A percentile compares a stretch with the other conserved stretches of the same genome.
These are phyloP conservation scores for Drosophila kanekoi DNA, from an alignment of 2,888 invertebrate species.

Conservation along the genomic window DNA sequence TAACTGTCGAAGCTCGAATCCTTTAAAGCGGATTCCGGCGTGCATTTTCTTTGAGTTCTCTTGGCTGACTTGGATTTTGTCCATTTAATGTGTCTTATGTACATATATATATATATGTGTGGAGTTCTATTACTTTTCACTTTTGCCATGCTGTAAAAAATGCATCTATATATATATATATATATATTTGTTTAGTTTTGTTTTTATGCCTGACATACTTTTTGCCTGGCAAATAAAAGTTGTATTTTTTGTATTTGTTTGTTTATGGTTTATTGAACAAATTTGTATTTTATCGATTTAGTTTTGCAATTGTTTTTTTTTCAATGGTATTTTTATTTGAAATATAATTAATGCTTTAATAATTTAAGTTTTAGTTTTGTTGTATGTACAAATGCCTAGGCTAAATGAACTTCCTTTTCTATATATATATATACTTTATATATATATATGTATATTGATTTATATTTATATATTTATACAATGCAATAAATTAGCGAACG, in stretches of 20 bases:
- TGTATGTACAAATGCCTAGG: slow-evolving; percentile 55
- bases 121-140: slow-evolving; percentile 5
- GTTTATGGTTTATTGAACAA: slow-evolving; percentile 53
- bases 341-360: slow-evolving; percentile 53
- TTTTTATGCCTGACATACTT: slow-evolving; percentile 19
- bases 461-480: slow-evolving; percentile 47
- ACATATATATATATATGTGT: neutral
- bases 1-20: slow-evolving; percentile 6
- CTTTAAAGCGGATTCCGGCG: slow-evolving; percentile 24
- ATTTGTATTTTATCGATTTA: slow-evolving; percentile 44
- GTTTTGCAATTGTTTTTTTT: slow-evolving; percentile 37
- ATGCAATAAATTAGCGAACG: slow-evolving; percentile 47
- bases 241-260: slow-evolving; percentile 21
- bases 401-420: slow-evolving; percentile 16
- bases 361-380: slow-evolving; percentile 52
- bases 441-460: slow-evolving; percentile 37
- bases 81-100: slow-evolving; percentile 11
- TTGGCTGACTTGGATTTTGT: slow-evolving; percentile 56
- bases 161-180: neutral
- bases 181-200: neutral
- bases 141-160: slow-evolving; percentile 39
- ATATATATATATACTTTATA: slow-evolving; percentile 35
- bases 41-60: slow-evolving; percentile 22
- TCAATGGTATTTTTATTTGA: slow-evolving; percentile 25
- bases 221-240: slow-evolving; percentile 47